Evolutionary conservation across 2,797 vertebrate genomes (phyloP), one percentile per base, ranked within the genome.

Genomic region (Acanthurus lineatus): DNA sequence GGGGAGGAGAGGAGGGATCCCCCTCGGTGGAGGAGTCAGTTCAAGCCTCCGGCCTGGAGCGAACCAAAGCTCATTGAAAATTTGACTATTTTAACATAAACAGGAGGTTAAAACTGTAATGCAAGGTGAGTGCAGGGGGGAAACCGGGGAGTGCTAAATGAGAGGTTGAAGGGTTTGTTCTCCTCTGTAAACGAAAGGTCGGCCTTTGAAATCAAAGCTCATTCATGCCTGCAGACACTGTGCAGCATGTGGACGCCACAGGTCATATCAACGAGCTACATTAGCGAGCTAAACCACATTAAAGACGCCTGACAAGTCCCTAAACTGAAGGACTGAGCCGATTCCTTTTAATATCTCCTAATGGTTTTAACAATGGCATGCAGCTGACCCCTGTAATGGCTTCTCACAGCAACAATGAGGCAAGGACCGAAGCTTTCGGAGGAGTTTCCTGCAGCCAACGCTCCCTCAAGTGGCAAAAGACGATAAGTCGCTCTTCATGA

Each of bases 381-480:
- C n/a, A 20, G 49, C 60, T 38, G 71, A 76, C 70, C 74, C 59
- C 47, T 25, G 12, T 5, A 20, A 35, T 7, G 52, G 58, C 44
- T 44, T 2, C 4, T 32, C 28, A 32, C 28, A 32, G 28, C 28
- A 32, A 32, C 28, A 32, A 32, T 32, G 28, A 32, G 28, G 28
- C 2, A 32, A 32, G 28, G 28, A 32, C 28, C 28, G 28, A 4
- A 32, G 28, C 28, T 32, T 32, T 5, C 28, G 28, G 28, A 9
- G 3, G 3, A 64, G 19, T 56, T 62, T 59, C 68, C 67, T 82
- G 77, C 70, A 82, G 77, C 69, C 59, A 35, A 19, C 20, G 38
- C 87, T 73, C 81, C 87, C 81, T 83, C 89, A 76, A 54, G 88
- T 80, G 89, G 84, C 14, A 22, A 28, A 54, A n/a, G 7, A 58